A percentile compares a stretch with the other conserved stretches of the same genome.
phyloP scores from a whole-genome alignment of 2,888 invertebrate species.

The Andrena chrysosceles region DNA sequence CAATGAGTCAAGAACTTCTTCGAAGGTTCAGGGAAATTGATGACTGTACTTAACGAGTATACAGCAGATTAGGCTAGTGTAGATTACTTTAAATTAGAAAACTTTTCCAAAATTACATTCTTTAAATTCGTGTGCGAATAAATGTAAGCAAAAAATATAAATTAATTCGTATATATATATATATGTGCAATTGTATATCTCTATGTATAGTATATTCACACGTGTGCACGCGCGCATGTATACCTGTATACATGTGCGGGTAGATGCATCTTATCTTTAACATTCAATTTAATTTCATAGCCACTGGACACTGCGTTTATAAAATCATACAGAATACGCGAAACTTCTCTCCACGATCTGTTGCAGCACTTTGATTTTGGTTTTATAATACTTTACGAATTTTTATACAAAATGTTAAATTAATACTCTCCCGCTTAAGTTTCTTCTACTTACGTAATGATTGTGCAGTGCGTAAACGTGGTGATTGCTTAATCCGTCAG shows the following conservation, averaged over 20 bases:
- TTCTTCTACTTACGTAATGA: conserved; percentile 55
- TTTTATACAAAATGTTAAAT: conserved; percentile 36
- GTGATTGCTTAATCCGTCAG: conserved; percentile 45
- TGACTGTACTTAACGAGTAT: conserved; percentile 43
- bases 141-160: conserved; percentile 49
- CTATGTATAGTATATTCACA: conserved; percentile 22
- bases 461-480: conserved; percentile 62
- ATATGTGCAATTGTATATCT: conserved; percentile 32
- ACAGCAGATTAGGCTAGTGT: conserved; percentile 56
- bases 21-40: conserved; percentile 73
- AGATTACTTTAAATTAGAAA: conserved; percentile 48
- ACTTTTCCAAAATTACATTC: conserved; percentile 27
- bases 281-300: conserved; percentile 42
- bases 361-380: conserved; percentile 27
- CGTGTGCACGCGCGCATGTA: conserved; percentile 5
- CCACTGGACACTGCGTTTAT: conserved; percentile 39
- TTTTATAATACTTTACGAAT: conserved; percentile 31
- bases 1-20: conserved; percentile 38
- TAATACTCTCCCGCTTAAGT: conserved; percentile 38
- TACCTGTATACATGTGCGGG: conserved; percentile 14
- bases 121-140: conserved; percentile 49
- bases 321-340: conserved; percentile 20
- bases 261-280: conserved; percentile 23
- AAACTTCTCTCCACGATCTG: conserved; percentile 13
- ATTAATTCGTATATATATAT: conserved; percentile 39